Percentiles rank a stretch among this genome's conserved stretches.
Evolutionary conservation across 1,140 invertebrate species (phyloP).

Genomic region (Theocolax elegans): DNA sequence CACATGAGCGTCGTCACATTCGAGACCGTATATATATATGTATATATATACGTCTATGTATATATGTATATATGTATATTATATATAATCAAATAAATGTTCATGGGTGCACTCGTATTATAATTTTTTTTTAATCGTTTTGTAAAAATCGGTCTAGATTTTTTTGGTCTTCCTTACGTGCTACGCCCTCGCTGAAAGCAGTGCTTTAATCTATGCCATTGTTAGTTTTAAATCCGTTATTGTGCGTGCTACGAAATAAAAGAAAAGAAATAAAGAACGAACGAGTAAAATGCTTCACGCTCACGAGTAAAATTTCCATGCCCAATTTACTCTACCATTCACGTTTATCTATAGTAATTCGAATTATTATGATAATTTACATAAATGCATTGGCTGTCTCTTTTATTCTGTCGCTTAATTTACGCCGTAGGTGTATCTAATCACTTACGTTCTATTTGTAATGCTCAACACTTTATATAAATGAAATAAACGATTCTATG

Average conservation of each 20-base stretch:
- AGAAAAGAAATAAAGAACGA: too few relatives aligned
- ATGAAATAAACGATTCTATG: constrained; percentile 24
- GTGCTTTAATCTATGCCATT: constrained; percentile 24
- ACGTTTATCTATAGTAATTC: background rate
- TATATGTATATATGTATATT: too few relatives aligned
- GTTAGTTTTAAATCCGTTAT: constrained; percentile 28
- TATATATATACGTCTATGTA: too few relatives aligned
- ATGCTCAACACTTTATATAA: constrained; percentile 18
- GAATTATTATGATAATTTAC: constrained; percentile 16
- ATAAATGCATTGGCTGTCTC: background rate
- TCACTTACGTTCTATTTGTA: constrained; percentile 2
- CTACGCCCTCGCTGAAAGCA: constrained; percentile 32
- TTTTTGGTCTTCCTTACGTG: constrained; percentile 31
- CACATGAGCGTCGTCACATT: too few relatives aligned
- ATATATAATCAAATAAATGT: too few relatives aligned
- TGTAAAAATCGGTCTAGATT: constrained; percentile 30
- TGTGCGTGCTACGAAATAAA: constrained; percentile 34
- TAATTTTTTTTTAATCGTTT: constrained; percentile 12
- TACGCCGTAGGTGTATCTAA: background rate
- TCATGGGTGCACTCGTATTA: background rate
- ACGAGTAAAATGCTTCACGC: constrained; percentile 19
- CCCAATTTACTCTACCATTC: constrained; percentile 23
- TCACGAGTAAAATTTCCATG: constrained; percentile 28
- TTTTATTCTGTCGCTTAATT: constrained; percentile 10
- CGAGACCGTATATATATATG: too few relatives aligned